A percentile compares a stretch with the other conserved stretches of the same genome.
Conservation (phyloP, 2,797 vertebrate genomes). For the Fistularia tabacaria region DNA sequence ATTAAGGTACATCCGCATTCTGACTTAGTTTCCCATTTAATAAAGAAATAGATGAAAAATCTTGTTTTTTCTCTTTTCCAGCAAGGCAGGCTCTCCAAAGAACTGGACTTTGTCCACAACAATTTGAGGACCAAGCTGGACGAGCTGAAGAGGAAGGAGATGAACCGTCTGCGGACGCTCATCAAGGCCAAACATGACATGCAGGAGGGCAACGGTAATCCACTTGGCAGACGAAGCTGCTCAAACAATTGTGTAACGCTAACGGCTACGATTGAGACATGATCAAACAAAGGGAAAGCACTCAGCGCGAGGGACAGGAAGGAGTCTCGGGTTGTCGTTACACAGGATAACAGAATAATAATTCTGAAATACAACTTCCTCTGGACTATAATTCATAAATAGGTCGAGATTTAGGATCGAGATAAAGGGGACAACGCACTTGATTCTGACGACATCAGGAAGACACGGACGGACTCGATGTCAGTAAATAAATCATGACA, state of each 20-base stretch:
- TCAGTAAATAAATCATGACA: not conserved
- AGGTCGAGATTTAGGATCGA: no score
- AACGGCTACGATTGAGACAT: not conserved
- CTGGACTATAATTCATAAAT: no score
- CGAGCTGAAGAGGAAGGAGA: slow-evolving; percentile 91
- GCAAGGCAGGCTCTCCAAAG: slow-evolving; percentile 89
- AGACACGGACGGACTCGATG: no score
- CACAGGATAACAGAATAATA: no score
- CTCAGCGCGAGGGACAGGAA: no score
- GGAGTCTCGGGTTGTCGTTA: no score
- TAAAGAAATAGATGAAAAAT: not conserved
- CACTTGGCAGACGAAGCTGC: not conserved
- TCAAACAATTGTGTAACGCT: slow-evolving; percentile 10
- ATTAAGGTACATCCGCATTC: slow-evolving; percentile 80
- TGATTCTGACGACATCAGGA: no score
- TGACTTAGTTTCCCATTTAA: slow-evolving; percentile 7
- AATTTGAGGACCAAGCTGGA: slow-evolving; percentile 88
- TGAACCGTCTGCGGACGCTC: slow-evolving; percentile 86
- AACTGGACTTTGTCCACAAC: slow-evolving; percentile 91
- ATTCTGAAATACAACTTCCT: no score
- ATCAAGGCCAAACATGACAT: slow-evolving; percentile 90
- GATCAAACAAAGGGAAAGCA: no score
- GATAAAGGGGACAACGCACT: no score
- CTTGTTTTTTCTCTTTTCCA: slow-evolving; percentile 49
- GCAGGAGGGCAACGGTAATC: slow-evolving; percentile 72